Percentiles rank a stretch among this genome's conserved stretches.
Evolutionary conservation across 2,888 invertebrate genomes (phyloP).

Genomic region (Hyposoter dolosus): DNA sequence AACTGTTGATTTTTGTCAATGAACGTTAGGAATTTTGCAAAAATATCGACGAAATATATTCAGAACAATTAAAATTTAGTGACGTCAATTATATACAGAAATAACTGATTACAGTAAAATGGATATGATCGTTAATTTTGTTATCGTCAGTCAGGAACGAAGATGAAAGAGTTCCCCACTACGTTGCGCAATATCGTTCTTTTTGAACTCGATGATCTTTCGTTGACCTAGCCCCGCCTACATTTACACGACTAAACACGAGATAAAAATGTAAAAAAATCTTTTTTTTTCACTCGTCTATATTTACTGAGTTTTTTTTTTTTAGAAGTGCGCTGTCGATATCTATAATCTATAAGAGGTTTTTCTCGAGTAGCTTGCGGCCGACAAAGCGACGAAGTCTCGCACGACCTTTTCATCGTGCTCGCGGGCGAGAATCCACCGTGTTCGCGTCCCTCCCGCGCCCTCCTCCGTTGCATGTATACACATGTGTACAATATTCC

Average conservation of each 20-base stretch:
- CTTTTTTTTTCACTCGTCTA: background rate
- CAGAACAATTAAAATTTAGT: background rate
- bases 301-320: slow-evolving; percentile 14
- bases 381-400: slow-evolving; percentile 74
- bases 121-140: background rate
- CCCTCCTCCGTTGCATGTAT: slow-evolving; percentile 29
- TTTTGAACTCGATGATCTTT: background rate
- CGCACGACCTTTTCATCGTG: slow-evolving; percentile 74
- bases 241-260: slow-evolving; percentile 8
- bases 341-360: slow-evolving; percentile 17
- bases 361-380: slow-evolving; percentile 63
- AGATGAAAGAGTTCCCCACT: background rate
- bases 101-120: background rate
- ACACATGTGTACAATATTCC: background rate
- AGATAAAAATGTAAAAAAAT: background rate
- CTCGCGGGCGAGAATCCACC: slow-evolving; percentile 59
- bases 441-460: slow-evolving; percentile 58
- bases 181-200: background rate
- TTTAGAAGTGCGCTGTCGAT: slow-evolving; percentile 14
- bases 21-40: background rate
- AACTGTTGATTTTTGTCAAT: background rate
- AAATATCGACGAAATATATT: background rate
- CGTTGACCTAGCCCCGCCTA: background rate
- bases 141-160: background rate
- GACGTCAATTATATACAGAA: background rate